Conservation (phyloP, 2,113 vertebrate genomes). For the Sapajus apella region DNA sequence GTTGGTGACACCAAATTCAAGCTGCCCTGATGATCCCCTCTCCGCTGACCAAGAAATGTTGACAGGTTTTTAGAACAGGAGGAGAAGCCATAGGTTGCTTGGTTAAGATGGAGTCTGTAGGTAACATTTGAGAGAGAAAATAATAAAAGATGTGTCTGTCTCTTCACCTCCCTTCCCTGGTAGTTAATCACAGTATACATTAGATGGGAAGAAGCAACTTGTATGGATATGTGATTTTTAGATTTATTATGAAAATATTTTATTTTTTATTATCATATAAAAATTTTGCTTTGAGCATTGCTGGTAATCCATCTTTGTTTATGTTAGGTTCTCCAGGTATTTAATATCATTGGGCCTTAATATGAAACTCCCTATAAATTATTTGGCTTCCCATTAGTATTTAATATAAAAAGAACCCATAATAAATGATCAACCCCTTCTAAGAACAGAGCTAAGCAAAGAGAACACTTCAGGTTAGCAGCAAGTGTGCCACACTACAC, state of each 20-base stretch:
- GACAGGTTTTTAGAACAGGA: background rate
- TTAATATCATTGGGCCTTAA: background rate
- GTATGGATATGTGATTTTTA: background rate
- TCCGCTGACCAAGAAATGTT: background rate
- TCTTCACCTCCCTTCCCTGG: background rate
- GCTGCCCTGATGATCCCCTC: background rate
- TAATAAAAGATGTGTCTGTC: background rate
- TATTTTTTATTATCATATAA: background rate
- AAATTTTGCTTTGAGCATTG: background rate
- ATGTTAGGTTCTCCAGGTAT: background rate
- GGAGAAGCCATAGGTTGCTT: background rate
- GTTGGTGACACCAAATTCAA: background rate
- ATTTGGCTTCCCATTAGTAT: background rate
- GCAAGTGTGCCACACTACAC: background rate
- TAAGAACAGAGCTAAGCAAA: background rate
- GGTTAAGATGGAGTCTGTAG: background rate
- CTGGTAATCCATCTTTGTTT: background rate
- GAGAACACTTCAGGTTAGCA: background rate
- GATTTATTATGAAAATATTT: background rate
- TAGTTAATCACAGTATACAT: background rate
- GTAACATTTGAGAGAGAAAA: background rate
- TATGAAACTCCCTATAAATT: background rate
- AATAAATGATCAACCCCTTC: background rate
- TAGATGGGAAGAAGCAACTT: background rate
- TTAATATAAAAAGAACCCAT: background rate